Evolutionary conservation across 37 sponge, comb jelly and placozoan species (phyloP).

Genomic region (Diacarnus erythraeanus): DNA sequence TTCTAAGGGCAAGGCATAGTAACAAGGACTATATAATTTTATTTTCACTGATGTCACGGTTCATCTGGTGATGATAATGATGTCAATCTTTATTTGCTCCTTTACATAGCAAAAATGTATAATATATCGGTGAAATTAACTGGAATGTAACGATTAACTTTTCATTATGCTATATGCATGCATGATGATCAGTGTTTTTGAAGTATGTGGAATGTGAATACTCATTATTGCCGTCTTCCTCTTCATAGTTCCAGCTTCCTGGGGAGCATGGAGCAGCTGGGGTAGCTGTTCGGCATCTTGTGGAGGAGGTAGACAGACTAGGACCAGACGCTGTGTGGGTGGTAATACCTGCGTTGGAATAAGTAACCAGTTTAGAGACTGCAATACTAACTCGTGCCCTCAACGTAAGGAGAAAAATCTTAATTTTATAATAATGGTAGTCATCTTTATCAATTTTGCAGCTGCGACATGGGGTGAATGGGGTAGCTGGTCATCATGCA

Average conservation of each 20-base stretch:
- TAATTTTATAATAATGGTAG: no score
- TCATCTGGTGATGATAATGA: no score
- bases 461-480: conserved; percentile 40
- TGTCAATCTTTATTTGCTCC: background rate
- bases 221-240: background rate
- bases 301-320: conserved; percentile 60
- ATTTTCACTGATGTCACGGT: no score
- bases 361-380: background rate
- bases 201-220: background rate
- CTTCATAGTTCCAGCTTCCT: background rate
- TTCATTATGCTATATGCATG: background rate
- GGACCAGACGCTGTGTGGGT: conserved; percentile 45
- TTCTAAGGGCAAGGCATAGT: no score
- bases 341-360: conserved; percentile 62
- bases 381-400: conserved; percentile 2
- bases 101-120: background rate
- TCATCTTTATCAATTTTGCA: background rate
- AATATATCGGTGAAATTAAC: background rate
- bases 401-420: background rate
- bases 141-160: background rate
- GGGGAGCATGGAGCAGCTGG: conserved; percentile 31
- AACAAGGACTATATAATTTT: no score
- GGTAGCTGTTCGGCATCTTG: conserved; percentile 68
- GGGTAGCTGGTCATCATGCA: conserved; percentile 45
- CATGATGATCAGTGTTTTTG: background rate